Percentiles rank a stretch among this genome's conserved stretches.
phyloP scores from a whole-genome alignment of 1,140 invertebrate species.

The Leptinotarsa lineolata region DNA sequence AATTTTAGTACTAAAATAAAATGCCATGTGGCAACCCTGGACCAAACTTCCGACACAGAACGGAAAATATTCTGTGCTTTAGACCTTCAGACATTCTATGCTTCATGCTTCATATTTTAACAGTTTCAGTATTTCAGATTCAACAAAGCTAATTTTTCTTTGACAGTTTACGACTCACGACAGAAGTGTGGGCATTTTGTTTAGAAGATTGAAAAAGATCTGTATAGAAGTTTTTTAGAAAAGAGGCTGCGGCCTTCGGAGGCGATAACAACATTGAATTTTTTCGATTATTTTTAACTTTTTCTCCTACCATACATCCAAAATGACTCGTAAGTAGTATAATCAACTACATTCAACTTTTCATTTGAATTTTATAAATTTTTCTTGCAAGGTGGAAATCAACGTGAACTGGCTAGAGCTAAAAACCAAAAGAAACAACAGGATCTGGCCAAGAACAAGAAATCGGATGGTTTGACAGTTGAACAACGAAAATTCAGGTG shows the following conservation, averaged over 20 bases:
- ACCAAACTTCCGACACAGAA: no score
- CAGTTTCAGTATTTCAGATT: no score
- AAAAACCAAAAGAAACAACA: constrained; percentile 81
- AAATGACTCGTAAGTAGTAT: constrained; percentile 53
- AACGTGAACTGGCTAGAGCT: constrained; percentile 80
- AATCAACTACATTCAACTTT: background rate
- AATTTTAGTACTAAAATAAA: no score
- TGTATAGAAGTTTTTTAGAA: constrained; percentile 38
- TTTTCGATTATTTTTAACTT: constrained; percentile 29
- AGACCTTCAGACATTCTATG: no score
- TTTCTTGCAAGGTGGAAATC: constrained; percentile 74
- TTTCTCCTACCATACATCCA: constrained; percentile 32
- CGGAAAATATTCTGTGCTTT: no score
- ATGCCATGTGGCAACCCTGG: no score
- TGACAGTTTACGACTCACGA: no score
- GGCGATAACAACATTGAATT: constrained; percentile 34
- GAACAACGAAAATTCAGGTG: constrained; percentile 81
- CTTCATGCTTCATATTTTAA: no score
- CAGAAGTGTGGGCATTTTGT: no score
- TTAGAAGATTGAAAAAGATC: background rate
- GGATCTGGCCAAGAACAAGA: constrained; percentile 69
- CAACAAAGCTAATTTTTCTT: no score
- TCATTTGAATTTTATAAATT: background rate
- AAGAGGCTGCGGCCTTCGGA: constrained; percentile 51
- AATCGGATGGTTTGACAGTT: constrained; percentile 71